Evolutionary conservation across 2,113 vertebrate genomes (phyloP), one percentile per base, ranked within the genome.

Genomic region (Ellobius talpinus): DNA sequence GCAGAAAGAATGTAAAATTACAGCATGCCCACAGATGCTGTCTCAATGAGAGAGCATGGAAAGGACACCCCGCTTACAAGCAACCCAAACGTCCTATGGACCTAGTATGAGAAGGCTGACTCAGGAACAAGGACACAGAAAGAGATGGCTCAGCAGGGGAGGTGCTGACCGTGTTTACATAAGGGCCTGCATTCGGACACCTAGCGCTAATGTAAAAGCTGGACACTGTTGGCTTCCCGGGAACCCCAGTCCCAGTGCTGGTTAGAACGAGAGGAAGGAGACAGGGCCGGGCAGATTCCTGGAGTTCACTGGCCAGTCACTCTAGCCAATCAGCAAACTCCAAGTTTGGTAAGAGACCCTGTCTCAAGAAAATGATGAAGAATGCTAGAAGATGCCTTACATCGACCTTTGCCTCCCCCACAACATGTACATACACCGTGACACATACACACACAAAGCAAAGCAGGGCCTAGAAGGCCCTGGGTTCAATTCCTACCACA

Each of bases 1-100:
- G 65, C n/a, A 94, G 87, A 92, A 89, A 66, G 63, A 65, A 73
- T 33, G 73, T 55, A n/a, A 79, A 96, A 79, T 79, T n/a, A 77
- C 4, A 58, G 42, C n/a, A 36, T 17, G 50, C 39, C 63, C 66
- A 36, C 7, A 92, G 77, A 90, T 58, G 58, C 42, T 47, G 39
- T 81, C n/a, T 26, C 0, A 0, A n/a, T 9, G 77, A 61, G 33
- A 74, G 45, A 9, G 63, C 94, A 7, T 29, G 63, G 81, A 84
- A 79, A 76, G 8, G 42, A 86, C 10, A 11, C 16, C 29, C 42
- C 14, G 5, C 39, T 88, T 65, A 52, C n/a, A 85, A 95, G 63
- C 17, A 79, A 68, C 42, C 72, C 72, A 11, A 52, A 82, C 65
- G 50, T n/a, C 17, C 5, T 72, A 86, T 50, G 66, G n/a, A 13